Evolutionary conservation across 2,797 vertebrate species (phyloP).

Genomic region (Danio aesculapii): DNA sequence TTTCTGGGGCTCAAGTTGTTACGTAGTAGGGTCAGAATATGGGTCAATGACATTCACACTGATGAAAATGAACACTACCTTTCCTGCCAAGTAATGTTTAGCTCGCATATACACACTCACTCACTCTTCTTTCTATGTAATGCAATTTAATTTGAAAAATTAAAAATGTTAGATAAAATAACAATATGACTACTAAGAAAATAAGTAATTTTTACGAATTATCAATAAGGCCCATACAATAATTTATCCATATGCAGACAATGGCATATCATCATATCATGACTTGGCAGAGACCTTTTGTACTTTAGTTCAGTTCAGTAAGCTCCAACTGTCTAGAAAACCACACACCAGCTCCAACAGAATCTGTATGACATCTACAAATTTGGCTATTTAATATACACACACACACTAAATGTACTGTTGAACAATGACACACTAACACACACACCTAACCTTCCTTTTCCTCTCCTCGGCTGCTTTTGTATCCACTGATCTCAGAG

Average conservation of each 20-base stretch:
- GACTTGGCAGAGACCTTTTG: not conserved
- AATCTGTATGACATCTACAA: not conserved
- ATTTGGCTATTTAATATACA: not conserved
- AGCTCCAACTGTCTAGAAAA: not conserved
- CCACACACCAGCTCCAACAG: not conserved
- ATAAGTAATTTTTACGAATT: too few relatives aligned
- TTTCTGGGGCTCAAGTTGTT: conserved; percentile 24
- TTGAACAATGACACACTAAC: not conserved
- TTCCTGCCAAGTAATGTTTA: not conserved
- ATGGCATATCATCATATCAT: not conserved
- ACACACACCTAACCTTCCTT: not conserved
- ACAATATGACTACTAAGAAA: too few relatives aligned
- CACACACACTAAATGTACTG: not conserved
- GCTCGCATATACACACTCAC: not conserved
- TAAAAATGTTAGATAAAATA: too few relatives aligned
- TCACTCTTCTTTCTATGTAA: too few relatives aligned
- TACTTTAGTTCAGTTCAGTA: not conserved
- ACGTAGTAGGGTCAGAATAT: not conserved
- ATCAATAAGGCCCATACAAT: not conserved
- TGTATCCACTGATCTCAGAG: conserved; percentile 1
- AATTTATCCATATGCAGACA: not conserved
- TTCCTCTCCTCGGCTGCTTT: conserved; percentile 2
- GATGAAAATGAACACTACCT: not conserved
- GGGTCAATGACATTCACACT: not conserved
- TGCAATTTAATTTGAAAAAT: too few relatives aligned